A percentile compares a stretch with the other conserved stretches of the same genome.
phyloP scores from a whole-genome alignment of 2,888 invertebrate genomes.

The Periphyllus acericola region DNA sequence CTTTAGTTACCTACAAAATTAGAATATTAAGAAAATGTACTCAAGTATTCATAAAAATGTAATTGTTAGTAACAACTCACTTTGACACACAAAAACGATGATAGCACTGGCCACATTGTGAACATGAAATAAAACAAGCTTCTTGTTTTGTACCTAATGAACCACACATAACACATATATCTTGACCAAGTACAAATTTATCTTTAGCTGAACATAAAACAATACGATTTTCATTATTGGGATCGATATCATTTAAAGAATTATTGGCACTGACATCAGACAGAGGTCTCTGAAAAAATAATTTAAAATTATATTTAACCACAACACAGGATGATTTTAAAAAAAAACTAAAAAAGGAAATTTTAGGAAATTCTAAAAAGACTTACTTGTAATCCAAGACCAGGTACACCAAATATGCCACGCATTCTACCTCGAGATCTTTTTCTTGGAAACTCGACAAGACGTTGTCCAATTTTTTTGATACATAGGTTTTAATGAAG shows the following conservation, averaged over 20 bases:
- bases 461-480: constrained; percentile 74
- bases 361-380: neutral
- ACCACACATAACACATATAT: constrained; percentile 98
- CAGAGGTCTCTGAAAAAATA: constrained; percentile 68
- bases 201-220: constrained; percentile 92
- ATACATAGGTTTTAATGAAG: constrained; percentile 64
- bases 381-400: constrained; percentile 76
- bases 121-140: constrained; percentile 93
- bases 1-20: constrained; percentile 79
- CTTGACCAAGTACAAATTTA: constrained; percentile 91
- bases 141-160: constrained; percentile 95
- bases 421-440: constrained; percentile 81
- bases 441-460: constrained; percentile 82
- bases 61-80: constrained; percentile 68
- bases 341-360: no score
- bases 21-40: constrained; percentile 18
- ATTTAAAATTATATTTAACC: neutral
- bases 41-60: neutral
- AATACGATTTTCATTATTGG: constrained; percentile 85
- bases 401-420: constrained; percentile 83
- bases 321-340: neutral
- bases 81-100: constrained; percentile 98
- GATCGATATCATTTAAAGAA: constrained; percentile 74
- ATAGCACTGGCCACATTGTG: constrained; percentile 99
- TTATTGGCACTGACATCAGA: constrained; percentile 67